These are phyloP conservation scores for Acronicta psi DNA, from an alignment of 2,888 invertebrate genomes.

Conservation along the genomic window DNA sequence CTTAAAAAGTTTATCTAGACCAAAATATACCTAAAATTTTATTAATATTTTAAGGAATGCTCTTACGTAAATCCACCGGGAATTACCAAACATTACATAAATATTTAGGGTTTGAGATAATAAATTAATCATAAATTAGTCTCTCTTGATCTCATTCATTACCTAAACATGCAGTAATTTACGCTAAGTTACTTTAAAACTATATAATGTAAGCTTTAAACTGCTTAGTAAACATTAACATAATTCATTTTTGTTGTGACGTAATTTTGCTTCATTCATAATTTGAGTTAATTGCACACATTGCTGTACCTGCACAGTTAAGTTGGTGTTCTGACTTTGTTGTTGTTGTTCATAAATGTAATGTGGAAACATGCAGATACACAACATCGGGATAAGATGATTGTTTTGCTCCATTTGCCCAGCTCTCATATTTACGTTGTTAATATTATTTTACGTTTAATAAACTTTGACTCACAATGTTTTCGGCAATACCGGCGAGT, in stretches of 20 bases:
- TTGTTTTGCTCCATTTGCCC: slow-evolving; percentile 3
- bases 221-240: not conserved
- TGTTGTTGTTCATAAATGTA: not conserved
- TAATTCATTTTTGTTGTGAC: not conserved
- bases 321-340: not conserved
- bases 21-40: no score
- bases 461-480: slow-evolving; percentile 62
- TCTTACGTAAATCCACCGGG: no score
- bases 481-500: slow-evolving; percentile 63
- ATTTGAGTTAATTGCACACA: not conserved
- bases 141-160: not conserved
- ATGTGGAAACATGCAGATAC: not conserved
- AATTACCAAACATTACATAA: no score
- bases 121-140: no score
- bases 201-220: not conserved
- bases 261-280: slow-evolving; percentile 1
- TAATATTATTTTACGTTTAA: slow-evolving; percentile 31
- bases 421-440: slow-evolving; percentile 16
- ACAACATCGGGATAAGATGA: not conserved
- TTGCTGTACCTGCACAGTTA: no score
- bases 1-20: no score
- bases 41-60: no score
- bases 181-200: not conserved
- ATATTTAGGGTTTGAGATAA: not conserved
- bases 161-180: not conserved